Evolutionary conservation across 2,888 invertebrate species (phyloP).

Genomic region (Diaprepes abbreviatus): DNA sequence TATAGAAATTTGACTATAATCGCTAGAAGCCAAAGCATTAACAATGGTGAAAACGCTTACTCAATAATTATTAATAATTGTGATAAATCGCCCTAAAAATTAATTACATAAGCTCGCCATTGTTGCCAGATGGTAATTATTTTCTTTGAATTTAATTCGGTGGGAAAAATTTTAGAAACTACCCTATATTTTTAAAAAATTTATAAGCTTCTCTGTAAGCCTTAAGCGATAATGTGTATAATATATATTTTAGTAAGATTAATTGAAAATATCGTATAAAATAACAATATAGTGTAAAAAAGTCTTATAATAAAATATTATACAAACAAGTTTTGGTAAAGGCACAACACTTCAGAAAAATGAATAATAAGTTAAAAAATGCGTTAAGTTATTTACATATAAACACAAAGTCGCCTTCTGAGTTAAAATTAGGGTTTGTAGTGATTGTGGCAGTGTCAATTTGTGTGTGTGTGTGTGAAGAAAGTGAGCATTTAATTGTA

Average conservation of each 20-base stretch:
- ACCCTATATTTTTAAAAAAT: background rate
- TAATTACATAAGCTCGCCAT: too few species aligned
- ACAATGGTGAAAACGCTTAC: too few species aligned
- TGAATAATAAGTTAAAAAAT: background rate
- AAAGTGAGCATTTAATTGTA: too few species aligned
- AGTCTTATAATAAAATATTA: constrained; percentile 22
- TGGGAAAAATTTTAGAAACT: background rate
- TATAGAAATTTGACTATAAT: too few species aligned
- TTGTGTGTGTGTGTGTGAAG: too few species aligned
- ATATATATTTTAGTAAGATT: background rate
- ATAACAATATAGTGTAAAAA: constrained; percentile 6
- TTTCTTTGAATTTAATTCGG: too few species aligned
- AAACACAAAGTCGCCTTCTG: too few species aligned
- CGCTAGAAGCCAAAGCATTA: too few species aligned
- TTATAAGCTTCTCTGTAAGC: background rate
- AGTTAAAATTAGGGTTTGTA: too few species aligned
- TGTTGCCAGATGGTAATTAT: background rate
- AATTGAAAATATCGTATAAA: background rate
- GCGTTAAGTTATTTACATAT: background rate
- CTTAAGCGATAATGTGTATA: background rate
- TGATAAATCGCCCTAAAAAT: too few species aligned
- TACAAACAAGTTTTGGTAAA: constrained; percentile 25
- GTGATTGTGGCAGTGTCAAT: too few species aligned
- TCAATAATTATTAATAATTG: too few species aligned
- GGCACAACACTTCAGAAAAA: constrained; percentile 30